Evolutionary conservation across 2,888 invertebrate genomes (phyloP).

Genomic region (Venustoraphidia nigricollis): DNA sequence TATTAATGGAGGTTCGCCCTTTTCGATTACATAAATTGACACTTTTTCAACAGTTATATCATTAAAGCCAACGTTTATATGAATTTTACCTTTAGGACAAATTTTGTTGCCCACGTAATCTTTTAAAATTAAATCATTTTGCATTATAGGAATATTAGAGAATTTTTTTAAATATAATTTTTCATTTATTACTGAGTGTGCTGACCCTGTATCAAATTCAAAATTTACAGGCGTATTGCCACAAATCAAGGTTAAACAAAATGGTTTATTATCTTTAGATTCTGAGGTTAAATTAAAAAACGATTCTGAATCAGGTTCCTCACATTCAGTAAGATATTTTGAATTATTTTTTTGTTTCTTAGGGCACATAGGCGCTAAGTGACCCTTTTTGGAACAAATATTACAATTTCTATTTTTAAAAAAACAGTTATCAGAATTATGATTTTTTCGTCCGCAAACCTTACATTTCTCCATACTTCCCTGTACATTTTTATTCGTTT

Average conservation of each 20-base stretch:
- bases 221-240: background rate
- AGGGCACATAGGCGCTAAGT: background rate
- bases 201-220: constrained; percentile 2
- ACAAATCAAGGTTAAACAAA: too few relatives aligned
- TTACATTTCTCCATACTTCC: background rate
- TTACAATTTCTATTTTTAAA: too few relatives aligned
- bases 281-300: too few relatives aligned
- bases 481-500: background rate
- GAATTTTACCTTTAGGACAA: background rate
- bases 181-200: background rate
- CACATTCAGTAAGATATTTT: background rate
- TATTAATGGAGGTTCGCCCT: too few relatives aligned
- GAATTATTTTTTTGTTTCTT: background rate
- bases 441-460: background rate
- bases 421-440: background rate
- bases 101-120: constrained; percentile 1
- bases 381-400: background rate
- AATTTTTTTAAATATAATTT: background rate
- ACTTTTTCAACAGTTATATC: too few relatives aligned
- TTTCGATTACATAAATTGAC: too few relatives aligned
- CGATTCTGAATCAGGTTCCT: too few relatives aligned
- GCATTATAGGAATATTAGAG: background rate
- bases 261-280: too few relatives aligned
- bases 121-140: background rate
- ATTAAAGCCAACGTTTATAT: background rate